Percentiles rank a stretch among this genome's conserved stretches.
These are phyloP conservation scores for Nomada ferruginata DNA, from an alignment of 2,888 invertebrate genomes.

Conservation along the genomic window DNA sequence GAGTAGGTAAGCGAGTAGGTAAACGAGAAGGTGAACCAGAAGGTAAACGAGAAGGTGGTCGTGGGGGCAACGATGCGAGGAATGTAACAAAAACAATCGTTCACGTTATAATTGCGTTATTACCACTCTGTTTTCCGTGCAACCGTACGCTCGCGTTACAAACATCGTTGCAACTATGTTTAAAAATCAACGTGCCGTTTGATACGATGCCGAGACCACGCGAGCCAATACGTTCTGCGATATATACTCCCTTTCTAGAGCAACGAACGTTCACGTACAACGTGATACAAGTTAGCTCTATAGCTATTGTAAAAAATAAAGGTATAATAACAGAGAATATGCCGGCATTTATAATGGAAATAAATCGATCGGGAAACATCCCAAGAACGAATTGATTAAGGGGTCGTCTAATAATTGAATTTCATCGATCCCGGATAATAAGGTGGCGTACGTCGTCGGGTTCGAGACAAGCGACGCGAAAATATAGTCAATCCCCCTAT, in stretches of 20 bases:
- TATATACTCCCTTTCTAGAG: background rate
- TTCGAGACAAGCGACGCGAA: background rate
- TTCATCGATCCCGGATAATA: slow-evolving; percentile 59
- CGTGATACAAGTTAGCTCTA: background rate
- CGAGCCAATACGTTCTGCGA: background rate
- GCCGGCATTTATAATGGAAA: slow-evolving; percentile 15
- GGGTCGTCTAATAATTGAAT: slow-evolving; percentile 60
- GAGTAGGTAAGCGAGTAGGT: background rate
- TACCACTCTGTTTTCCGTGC: slow-evolving; percentile 9
- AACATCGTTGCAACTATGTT: background rate
- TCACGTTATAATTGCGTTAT: background rate
- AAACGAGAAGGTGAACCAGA: background rate
- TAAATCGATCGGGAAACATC: slow-evolving; percentile 15
- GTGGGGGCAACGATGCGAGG: too few relatives aligned
- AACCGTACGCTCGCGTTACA: background rate
- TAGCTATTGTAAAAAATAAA: too few relatives aligned
- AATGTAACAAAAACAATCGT: background rate
- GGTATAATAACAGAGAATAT: background rate
- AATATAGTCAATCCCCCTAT: slow-evolving; percentile 1
- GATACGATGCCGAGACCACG: background rate
- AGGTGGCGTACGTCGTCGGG: background rate
- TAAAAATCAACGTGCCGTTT: background rate
- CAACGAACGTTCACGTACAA: background rate
- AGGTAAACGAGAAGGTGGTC: background rate
- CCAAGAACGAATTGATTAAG: slow-evolving; percentile 6